Percentiles rank a stretch among this genome's conserved stretches.
Evolutionary conservation across 2,888 invertebrate genomes (phyloP).

Genomic region (Panopea generosa): DNA sequence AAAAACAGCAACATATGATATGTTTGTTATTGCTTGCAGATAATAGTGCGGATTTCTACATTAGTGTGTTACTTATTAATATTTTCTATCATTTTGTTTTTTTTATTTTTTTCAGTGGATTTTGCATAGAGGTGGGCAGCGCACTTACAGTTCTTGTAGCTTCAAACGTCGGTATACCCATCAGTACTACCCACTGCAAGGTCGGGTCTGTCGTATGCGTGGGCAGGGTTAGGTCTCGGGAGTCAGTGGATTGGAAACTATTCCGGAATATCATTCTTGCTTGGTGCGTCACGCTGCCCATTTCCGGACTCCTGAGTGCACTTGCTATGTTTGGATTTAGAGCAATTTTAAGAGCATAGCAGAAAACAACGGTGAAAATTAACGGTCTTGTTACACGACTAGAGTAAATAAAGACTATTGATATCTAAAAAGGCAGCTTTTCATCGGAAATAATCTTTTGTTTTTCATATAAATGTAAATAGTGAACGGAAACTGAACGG

Average conservation of each 20-base stretch:
- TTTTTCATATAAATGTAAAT: no score
- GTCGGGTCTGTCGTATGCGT: slow-evolving; percentile 99
- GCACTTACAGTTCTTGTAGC: slow-evolving; percentile 98
- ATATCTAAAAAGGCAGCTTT: no score
- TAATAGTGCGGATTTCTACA: no score
- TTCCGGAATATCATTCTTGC: slow-evolving; percentile 97
- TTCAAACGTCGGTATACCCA: slow-evolving; percentile 98
- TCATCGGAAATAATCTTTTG: no score
- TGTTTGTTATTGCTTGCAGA: no score
- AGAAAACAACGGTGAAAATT: no score
- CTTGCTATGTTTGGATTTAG: slow-evolving; percentile 89
- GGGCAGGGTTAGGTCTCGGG: slow-evolving; percentile 87
- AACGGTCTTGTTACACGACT: no score
- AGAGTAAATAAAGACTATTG: no score
- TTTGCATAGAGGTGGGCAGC: slow-evolving; percentile 98
- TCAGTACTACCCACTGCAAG: slow-evolving; percentile 99
- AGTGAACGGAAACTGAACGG: no score
- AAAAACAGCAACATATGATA: no score
- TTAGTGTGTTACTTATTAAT: no score
- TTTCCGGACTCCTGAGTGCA: slow-evolving; percentile 94
- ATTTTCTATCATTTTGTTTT: background rate
- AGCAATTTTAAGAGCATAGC: slow-evolving; percentile 33
- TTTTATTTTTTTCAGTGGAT: slow-evolving; percentile 89
- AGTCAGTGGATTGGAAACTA: slow-evolving; percentile 86
- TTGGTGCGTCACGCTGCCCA: slow-evolving; percentile 98